Evolutionary conservation across 2,888 invertebrate genomes (phyloP).

Genomic region (Orgyia antiqua): DNA sequence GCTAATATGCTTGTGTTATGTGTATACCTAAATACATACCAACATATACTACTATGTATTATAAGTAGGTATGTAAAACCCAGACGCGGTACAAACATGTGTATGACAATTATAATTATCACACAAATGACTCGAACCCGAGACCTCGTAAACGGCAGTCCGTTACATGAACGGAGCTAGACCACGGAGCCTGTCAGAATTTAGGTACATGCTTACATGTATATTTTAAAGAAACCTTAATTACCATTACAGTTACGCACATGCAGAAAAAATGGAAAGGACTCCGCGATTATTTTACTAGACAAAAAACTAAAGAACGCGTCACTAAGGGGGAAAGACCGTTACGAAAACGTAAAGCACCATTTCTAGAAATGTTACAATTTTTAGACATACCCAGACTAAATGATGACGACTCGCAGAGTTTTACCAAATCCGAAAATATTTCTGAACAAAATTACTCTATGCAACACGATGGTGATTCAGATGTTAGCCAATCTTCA

Average conservation of each 20-base stretch:
- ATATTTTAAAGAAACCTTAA: too few species aligned
- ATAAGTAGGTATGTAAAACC: too few species aligned
- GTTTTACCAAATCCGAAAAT: not conserved
- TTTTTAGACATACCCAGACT: constrained; percentile 14
- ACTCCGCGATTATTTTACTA: constrained; percentile 28
- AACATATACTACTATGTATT: too few species aligned
- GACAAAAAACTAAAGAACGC: constrained; percentile 25
- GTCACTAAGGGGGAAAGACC: constrained; percentile 9
- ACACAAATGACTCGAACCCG: too few species aligned
- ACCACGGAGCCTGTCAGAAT: too few species aligned
- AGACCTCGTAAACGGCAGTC: too few species aligned
- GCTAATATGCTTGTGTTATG: too few species aligned
- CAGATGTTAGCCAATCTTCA: constrained; percentile 7
- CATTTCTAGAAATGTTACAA: constrained; percentile 21
- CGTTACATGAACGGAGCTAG: too few species aligned
- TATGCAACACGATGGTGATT: constrained; percentile 3
- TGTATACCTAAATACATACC: too few species aligned
- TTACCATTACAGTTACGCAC: constrained; percentile 29
- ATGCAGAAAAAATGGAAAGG: constrained; percentile 35
- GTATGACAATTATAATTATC: too few species aligned
- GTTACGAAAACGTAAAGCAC: constrained; percentile 18
- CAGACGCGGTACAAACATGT: too few species aligned
- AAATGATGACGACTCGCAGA: constrained; percentile 2
- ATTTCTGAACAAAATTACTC: constrained; percentile 4
- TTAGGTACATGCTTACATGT: too few species aligned